These are phyloP conservation scores for Tilapia sparmanii DNA, from an alignment of 2,113 vertebrate species.

Conservation along the genomic window DNA sequence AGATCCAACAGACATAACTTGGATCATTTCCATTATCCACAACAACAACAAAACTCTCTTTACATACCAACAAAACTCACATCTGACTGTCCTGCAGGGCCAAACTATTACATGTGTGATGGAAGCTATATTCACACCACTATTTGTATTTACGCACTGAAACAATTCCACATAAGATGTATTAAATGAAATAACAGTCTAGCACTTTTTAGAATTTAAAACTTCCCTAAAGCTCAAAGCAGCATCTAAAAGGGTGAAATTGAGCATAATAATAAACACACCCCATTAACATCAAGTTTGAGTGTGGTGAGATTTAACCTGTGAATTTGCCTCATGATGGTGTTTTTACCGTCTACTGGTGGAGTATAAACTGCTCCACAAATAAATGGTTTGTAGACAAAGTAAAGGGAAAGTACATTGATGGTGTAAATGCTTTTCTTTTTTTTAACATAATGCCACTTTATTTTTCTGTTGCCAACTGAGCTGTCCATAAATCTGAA, in stretches of 20 bases:
- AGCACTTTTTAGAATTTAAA: neutral
- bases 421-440: neutral
- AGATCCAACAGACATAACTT: constrained; percentile 37
- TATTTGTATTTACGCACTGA: neutral
- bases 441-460: neutral
- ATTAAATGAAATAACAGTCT: neutral
- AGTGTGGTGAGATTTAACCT: neutral
- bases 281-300: neutral
- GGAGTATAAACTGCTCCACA: neutral
- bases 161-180: neutral
- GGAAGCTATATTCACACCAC: neutral
- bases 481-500: neutral
- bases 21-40: constrained; percentile 10
- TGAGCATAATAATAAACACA: neutral
- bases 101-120: neutral
- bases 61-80: neutral
- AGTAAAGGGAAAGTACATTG: neutral
- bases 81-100: neutral
- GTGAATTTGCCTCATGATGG: neutral
- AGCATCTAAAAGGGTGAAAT: neutral
- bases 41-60: neutral
- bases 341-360: neutral
- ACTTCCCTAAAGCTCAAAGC: neutral
- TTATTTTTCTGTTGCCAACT: neutral
- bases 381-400: neutral